A percentile compares a stretch with the other conserved stretches of the same genome.
These are phyloP conservation scores for Mastomys coucha DNA, from an alignment of 2,113 vertebrate genomes.

Conservation along the genomic window DNA sequence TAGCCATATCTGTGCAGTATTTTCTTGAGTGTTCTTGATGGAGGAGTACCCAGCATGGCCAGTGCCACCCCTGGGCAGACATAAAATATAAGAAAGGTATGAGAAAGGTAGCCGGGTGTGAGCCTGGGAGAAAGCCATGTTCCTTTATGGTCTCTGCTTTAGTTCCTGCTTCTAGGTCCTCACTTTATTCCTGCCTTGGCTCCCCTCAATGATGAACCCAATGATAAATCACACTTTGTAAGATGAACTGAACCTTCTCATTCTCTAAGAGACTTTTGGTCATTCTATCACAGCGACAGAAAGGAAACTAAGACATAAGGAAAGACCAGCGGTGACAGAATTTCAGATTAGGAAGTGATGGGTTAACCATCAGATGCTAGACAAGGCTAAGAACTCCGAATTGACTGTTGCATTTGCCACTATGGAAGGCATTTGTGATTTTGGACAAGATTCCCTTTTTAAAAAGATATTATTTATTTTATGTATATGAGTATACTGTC, in stretches of 20 bases:
- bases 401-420: neutral
- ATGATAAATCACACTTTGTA: neutral
- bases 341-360: constrained; percentile 10
- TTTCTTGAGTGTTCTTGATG: neutral
- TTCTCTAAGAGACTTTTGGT: neutral
- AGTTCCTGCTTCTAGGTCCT: neutral
- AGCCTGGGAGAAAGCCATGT: neutral
- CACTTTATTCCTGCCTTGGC: too few relatives aligned
- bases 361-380: neutral
- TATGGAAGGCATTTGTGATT: neutral
- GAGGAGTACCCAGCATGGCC: too few relatives aligned
- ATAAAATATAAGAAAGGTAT: neutral
- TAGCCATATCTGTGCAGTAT: neutral
- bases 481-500: too few relatives aligned
- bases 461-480: too few relatives aligned
- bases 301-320: neutral
- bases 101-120: neutral
- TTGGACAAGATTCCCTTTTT: neutral
- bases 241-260: neutral
- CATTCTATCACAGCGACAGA: neutral
- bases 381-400: neutral
- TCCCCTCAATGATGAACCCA: neutral
- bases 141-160: neutral
- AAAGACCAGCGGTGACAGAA: neutral
- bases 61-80: neutral